Base-by-base conservation (phyloP, 2,888 invertebrate genomes). In the Gnatocerus cornutus region DNA sequence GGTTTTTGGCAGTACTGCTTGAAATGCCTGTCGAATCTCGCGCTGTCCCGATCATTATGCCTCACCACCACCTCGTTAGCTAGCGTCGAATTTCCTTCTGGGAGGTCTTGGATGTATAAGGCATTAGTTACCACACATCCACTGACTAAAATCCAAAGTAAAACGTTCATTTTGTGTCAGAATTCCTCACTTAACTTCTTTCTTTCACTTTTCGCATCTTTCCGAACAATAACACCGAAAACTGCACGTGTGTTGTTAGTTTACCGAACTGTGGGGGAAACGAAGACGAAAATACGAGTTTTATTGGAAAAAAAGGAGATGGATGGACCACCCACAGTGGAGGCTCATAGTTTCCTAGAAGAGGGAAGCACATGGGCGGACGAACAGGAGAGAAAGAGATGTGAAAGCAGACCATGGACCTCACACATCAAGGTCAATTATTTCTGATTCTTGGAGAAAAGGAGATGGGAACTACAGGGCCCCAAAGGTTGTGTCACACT, bases 1-100 rank as follows among this genome's bases (percentile, higher is more conserved):
- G 89, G 87, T 66, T 90, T 88, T 55, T 90, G 90, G 79, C 95
- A 94, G 77, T 91, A 90, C 72, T 89, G 87, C n/a, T 89, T 84
- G 16, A 89, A 84, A 73, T 89, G 88, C 72, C 87, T 86, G 79
- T 91, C 90, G 16, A 79, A 78, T 10, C 80, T 61, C 0, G 74
- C 68, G 13, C 52, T 37, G 14, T 58, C 58, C 10, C 56, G 10
- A 7, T 58, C 58, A 5, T 37, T 33, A 21, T 66, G 66, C n/a
- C 55, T 53, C 12, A 64, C 55, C 8, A 63, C 50, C n/a, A 52
- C 16, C 53, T 64, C 55, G 14, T 50, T 39, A 13, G 14, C 29
- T 1, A 27, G 37, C 33, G 64, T 33, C 8, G 53, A 52, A 39
- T 50, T 52, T 21, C 30, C 48, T 13, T 63, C 52, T 5, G 29